Evolutionary conservation across 2,113 vertebrate species (phyloP).

Genomic region (Poeciliopsis retropinna): DNA sequence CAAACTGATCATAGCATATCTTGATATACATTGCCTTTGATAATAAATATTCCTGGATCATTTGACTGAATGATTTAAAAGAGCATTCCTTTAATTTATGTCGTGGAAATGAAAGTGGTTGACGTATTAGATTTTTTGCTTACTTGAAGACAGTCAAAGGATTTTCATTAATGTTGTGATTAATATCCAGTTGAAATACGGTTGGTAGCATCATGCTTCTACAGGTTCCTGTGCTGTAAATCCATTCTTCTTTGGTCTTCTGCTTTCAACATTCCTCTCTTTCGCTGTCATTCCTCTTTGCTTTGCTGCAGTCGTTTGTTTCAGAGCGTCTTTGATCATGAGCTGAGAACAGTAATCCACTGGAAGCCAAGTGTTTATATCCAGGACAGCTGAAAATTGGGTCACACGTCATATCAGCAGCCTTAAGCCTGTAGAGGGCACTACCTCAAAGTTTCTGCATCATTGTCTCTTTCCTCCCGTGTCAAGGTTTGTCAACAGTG

Average conservation of each 20-base stretch:
- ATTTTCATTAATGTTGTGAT: neutral
- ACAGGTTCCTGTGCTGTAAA: conserved; percentile 1
- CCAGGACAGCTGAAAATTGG: conserved; percentile 70
- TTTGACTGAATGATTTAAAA: neutral
- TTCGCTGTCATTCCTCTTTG: conserved; percentile 36
- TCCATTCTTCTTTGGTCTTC: conserved; percentile 15
- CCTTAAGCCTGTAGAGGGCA: conserved; percentile 38
- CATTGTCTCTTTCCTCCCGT: conserved; percentile 8
- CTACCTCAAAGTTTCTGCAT: conserved; percentile 49
- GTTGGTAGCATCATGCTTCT: conserved; percentile 13
- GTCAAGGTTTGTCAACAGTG: conserved; percentile 51
- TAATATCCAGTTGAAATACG: conserved; percentile 15
- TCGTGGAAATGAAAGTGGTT: neutral
- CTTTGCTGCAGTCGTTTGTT: conserved; percentile 49
- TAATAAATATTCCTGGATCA: neutral
- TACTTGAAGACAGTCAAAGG: neutral
- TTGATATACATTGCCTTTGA: neutral
- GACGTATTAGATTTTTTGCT: neutral
- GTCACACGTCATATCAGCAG: conserved; percentile 63
- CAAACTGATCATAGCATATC: neutral
- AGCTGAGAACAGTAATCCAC: conserved; percentile 66
- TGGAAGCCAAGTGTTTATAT: conserved; percentile 70
- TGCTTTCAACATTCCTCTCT: conserved; percentile 26
- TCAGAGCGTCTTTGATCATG: conserved; percentile 60
- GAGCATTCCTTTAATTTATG: neutral